Conservation (phyloP, 2,113 vertebrate species). For the Anoura caudifer region DNA sequence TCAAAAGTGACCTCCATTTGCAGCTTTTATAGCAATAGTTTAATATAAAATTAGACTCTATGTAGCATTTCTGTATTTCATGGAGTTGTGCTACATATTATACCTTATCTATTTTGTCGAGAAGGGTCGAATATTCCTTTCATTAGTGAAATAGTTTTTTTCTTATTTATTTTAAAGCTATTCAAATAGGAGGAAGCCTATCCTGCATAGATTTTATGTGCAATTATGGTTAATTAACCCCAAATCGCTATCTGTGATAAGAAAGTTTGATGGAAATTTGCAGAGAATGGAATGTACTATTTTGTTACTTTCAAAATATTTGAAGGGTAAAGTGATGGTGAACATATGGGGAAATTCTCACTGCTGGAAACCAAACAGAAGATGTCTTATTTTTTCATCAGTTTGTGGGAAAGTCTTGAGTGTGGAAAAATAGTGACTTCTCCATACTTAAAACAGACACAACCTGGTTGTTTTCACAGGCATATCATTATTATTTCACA, state of each 20-base stretch:
- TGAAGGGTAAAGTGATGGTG: conserved; percentile 23
- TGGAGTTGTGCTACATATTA: background rate
- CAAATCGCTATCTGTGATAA: background rate
- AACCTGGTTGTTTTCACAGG: conserved; percentile 57
- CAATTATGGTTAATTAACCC: background rate
- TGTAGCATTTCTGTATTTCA: conserved; percentile 40
- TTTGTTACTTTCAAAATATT: conserved; percentile 42
- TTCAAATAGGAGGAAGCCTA: background rate
- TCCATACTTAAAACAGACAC: conserved; percentile 44
- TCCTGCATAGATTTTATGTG: background rate
- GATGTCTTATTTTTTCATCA: conserved; percentile 37
- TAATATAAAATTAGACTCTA: conserved; percentile 41
- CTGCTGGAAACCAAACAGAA: conserved; percentile 33
- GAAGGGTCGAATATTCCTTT: background rate
- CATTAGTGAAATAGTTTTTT: background rate
- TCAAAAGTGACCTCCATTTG: conserved; percentile 54
- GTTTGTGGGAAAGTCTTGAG: conserved; percentile 50
- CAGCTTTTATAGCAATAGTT: conserved; percentile 44
- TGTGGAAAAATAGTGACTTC: conserved; percentile 41
- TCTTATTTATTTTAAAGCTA: background rate
- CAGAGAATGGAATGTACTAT: conserved; percentile 1
- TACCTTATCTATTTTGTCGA: background rate
- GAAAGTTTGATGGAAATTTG: conserved; percentile 33
- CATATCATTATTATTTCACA: conserved; percentile 41
- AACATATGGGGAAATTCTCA: conserved; percentile 56